Percentiles rank a stretch among this genome's conserved stretches.
Evolutionary conservation across 2,888 invertebrate genomes (phyloP).

Genomic region (Biston stratarius): DNA sequence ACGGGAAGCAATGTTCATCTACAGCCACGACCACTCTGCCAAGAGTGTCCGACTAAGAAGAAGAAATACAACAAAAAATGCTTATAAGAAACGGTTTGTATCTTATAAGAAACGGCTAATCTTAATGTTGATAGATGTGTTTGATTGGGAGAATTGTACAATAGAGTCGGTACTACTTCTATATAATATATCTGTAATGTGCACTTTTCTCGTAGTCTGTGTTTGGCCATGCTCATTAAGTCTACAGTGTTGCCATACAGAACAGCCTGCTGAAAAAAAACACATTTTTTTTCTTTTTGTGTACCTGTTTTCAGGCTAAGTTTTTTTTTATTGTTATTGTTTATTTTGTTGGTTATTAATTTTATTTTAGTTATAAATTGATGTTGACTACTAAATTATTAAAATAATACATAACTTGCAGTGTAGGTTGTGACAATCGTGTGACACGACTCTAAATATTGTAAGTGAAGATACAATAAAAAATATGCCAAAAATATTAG

Average conservation of each 20-base stretch:
- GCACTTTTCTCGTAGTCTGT: slow-evolving; percentile 7
- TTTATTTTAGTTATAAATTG: slow-evolving; percentile 12
- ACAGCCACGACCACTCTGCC: too few species aligned
- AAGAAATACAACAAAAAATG: too few species aligned
- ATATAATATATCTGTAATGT: slow-evolving; percentile 12
- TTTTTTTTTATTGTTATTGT: slow-evolving; percentile 48
- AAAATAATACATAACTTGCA: slow-evolving; percentile 15
- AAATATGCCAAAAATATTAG: slow-evolving; percentile 30
- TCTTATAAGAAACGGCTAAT: too few species aligned
- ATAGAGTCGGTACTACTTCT: too few species aligned
- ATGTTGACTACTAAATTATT: slow-evolving; percentile 10
- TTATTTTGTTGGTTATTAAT: slow-evolving; percentile 47
- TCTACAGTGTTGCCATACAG: slow-evolving; percentile 52
- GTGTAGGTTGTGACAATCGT: slow-evolving; percentile 32
- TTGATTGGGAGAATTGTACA: too few species aligned
- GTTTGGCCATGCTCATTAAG: slow-evolving; percentile 40
- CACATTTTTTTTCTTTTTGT: slow-evolving; percentile 38
- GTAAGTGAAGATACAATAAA: slow-evolving; percentile 23
- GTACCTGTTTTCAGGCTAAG: slow-evolving; percentile 52
- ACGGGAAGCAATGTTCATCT: too few species aligned
- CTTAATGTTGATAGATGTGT: too few species aligned
- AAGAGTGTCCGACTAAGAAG: too few species aligned
- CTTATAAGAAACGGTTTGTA: too few species aligned
- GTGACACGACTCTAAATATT: slow-evolving; percentile 21
- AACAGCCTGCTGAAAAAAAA: slow-evolving; percentile 50